These are phyloP conservation scores for Lissonota sp. DNA, from an alignment of 2,888 invertebrate species.

Conservation along the genomic window DNA sequence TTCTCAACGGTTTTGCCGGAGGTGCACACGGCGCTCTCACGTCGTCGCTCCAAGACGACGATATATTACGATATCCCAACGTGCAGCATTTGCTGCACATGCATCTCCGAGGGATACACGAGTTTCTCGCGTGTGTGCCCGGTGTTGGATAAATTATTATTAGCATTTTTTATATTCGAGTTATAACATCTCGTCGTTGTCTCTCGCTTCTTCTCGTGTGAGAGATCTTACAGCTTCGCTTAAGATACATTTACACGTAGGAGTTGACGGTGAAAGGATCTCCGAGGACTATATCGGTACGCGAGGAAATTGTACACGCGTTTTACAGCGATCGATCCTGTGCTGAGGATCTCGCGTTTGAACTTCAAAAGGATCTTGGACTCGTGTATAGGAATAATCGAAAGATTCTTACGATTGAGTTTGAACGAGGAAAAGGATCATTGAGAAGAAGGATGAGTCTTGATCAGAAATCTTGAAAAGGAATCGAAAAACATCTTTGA, in stretches of 20 bases:
- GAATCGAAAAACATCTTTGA: neutral
- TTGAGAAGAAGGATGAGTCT: neutral
- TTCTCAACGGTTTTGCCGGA: slow-evolving; percentile 16
- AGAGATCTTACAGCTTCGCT: neutral
- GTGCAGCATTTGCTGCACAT: slow-evolving; percentile 11
- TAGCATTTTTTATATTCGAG: neutral
- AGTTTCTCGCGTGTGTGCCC: neutral
- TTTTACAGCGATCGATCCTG: neutral
- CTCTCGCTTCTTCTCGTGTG: neutral
- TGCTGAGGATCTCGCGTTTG: no score
- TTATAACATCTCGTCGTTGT: neutral
- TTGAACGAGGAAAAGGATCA: neutral
- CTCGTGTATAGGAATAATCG: no score
- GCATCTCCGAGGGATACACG: neutral
- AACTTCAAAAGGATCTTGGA: no score
- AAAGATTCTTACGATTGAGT: neutral
- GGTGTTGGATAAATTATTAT: slow-evolving; percentile 11
- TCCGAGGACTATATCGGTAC: neutral
- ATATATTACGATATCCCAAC: neutral
- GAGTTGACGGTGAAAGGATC: slow-evolving; percentile 30
- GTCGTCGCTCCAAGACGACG: neutral
- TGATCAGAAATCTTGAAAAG: neutral
- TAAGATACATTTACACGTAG: neutral
- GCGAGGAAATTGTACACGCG: neutral
- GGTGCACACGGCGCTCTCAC: slow-evolving; percentile 13